Evolutionary conservation across 1,140 invertebrate species (phyloP), one percentile per base, ranked within the genome.

Genomic region (Teleogryllus occipitalis): DNA sequence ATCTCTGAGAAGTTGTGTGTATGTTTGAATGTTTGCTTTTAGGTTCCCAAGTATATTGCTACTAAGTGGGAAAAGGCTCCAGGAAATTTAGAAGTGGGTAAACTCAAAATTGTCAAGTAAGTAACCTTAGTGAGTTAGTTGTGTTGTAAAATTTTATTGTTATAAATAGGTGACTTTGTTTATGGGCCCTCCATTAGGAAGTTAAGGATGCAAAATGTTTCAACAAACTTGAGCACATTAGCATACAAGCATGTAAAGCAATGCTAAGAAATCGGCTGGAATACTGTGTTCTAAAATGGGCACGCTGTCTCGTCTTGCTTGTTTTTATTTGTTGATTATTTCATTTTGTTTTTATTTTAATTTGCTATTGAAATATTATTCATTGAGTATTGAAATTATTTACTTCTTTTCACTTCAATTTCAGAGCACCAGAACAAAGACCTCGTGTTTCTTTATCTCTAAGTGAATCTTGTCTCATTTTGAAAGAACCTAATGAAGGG

Each of bases 1-100:
- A 76, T 76, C 7, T 14, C 4, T 76, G 12, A 22, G n/a, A 54
- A 75, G 46, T 75, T 27, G 21, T 47, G 22, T 18, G 27, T 80
- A 49, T 76, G 8, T 48, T 79, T 8, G 12, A 7, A 79, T 76
- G 49, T 22, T 3, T 74, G 81, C 76, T 82, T 85, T 73, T 80
- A 90, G 89, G 89, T 91, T 39, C 97, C 97, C 7, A 98, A 98
- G 88, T 98, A 98, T 88, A 93, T 98, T 82, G 93, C 96, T 6
- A 94, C 93, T 81, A 92, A 92, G 87, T 97, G 96, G 96, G 92
- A 96, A 83, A 95, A 94, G 86, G 92, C 94, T 74, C 89, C 91
- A 39, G 91, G 90, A 48, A 91, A 92, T 83, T 89, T 91, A 81
- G 93, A 95, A 87, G 93, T 94, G 80, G 94, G 93, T n/a, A 93